Evolutionary conservation across 1,140 invertebrate species (phyloP).

Genomic region (Eulimnadia texana): DNA sequence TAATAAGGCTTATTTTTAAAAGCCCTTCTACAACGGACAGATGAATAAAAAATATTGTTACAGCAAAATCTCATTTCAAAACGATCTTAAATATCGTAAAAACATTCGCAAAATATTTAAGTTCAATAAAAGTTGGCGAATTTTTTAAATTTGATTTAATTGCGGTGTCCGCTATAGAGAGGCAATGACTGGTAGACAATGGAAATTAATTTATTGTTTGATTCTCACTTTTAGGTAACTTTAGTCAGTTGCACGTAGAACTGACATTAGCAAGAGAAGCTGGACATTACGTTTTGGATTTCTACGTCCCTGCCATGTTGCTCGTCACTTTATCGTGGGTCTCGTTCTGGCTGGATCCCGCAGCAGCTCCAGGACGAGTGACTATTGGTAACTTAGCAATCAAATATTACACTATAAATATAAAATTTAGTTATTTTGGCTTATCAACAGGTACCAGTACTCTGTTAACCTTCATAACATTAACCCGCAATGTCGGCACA

Average conservation of each 20-base stretch:
- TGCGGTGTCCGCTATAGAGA: too few relatives aligned
- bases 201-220: neutral
- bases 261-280: constrained; percentile 17
- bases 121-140: too few relatives aligned
- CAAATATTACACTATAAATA: neutral
- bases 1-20: too few relatives aligned
- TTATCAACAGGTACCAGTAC: constrained; percentile 53
- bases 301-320: constrained; percentile 84
- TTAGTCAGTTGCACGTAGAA: constrained; percentile 8
- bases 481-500: constrained; percentile 64
- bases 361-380: constrained; percentile 77
- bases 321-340: constrained; percentile 93
- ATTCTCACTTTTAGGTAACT: constrained; percentile 8
- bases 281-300: constrained; percentile 36
- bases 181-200: neutral
- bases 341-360: constrained; percentile 90
- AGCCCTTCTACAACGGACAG: too few relatives aligned
- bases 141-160: too few relatives aligned
- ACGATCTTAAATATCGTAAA: too few relatives aligned
- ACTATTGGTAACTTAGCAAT: constrained; percentile 52
- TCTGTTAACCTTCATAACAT: constrained; percentile 70
- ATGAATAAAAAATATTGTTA: too few relatives aligned
- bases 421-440: neutral
- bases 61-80: too few relatives aligned
- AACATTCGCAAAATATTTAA: too few relatives aligned